phyloP scores from a whole-genome alignment of 92 coral and sea anemone genomes.

The Montipora capitata region DNA sequence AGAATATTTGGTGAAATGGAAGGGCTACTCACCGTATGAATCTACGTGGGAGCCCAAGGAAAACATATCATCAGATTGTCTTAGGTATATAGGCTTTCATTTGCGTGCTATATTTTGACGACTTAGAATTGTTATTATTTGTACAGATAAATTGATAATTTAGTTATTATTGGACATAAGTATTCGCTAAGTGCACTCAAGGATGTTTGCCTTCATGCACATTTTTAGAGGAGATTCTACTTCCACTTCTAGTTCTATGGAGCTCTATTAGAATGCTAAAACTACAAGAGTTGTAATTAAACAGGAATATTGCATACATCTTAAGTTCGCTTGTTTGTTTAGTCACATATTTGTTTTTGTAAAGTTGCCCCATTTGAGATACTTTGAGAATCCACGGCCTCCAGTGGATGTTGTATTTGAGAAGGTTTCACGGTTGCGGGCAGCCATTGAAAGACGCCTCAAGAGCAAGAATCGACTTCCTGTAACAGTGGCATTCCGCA shows the following conservation, averaged over 20 bases:
- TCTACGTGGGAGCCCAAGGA: background rate
- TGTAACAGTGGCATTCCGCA: conserved; percentile 31
- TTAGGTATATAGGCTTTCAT: background rate
- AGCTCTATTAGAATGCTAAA: conserved; percentile 12
- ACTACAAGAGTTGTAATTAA: no score
- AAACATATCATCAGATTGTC: background rate
- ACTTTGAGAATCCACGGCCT: background rate
- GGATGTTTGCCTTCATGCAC: no score
- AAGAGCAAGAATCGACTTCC: background rate
- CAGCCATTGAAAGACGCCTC: background rate
- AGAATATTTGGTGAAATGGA: background rate
- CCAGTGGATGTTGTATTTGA: background rate
- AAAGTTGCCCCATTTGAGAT: background rate
- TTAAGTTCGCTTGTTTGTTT: no score
- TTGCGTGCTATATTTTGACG: background rate
- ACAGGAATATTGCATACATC: no score
- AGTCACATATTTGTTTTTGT: no score
- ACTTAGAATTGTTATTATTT: background rate
- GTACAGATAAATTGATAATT: background rate
- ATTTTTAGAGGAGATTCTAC: no score
- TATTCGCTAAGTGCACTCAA: no score
- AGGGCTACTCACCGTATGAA: background rate
- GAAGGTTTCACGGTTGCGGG: background rate
- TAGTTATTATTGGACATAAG: no score
- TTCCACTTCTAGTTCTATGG: no score